Evolutionary conservation across 2,113 vertebrate genomes (phyloP).

Genomic region (Synchiropus splendidus): DNA sequence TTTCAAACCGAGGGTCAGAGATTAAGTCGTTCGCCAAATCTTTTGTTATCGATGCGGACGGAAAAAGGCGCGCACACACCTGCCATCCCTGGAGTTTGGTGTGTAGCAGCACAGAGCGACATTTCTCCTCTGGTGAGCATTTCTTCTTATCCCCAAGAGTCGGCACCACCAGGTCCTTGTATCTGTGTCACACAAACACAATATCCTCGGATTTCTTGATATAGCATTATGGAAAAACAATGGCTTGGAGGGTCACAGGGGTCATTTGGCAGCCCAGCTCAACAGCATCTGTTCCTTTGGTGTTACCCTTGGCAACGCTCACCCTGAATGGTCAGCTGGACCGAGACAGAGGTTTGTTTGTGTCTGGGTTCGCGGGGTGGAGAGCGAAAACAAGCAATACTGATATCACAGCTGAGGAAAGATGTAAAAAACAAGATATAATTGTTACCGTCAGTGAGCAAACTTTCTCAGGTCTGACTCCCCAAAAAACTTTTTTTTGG

Average conservation of each 20-base stretch:
- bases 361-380: conserved; percentile 5
- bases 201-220: conserved; percentile 11
- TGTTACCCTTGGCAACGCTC: conserved; percentile 55
- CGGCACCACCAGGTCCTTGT: conserved; percentile 73
- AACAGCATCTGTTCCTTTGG: conserved; percentile 60
- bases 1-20: conserved; percentile 39
- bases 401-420: conserved; percentile 2
- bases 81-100: conserved; percentile 90
- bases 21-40: conserved; percentile 51
- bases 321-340: conserved; percentile 46
- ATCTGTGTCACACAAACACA: conserved; percentile 64
- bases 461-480: no score
- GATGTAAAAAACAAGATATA: neutral
- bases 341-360: conserved; percentile 36
- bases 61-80: conserved; percentile 62
- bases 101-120: conserved; percentile 76
- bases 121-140: conserved; percentile 72
- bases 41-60: conserved; percentile 44
- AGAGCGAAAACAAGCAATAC: conserved; percentile 5
- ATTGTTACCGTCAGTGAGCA: no score
- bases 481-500: no score
- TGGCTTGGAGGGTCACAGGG: conserved; percentile 48
- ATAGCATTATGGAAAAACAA: conserved; percentile 29
- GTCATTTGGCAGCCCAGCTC: conserved; percentile 41
- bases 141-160: conserved; percentile 68